Percentiles rank a stretch among this genome's conserved stretches.
phyloP scores from a whole-genome alignment of 23 tunicate genomes.

The Trididemnum clinides region DNA sequence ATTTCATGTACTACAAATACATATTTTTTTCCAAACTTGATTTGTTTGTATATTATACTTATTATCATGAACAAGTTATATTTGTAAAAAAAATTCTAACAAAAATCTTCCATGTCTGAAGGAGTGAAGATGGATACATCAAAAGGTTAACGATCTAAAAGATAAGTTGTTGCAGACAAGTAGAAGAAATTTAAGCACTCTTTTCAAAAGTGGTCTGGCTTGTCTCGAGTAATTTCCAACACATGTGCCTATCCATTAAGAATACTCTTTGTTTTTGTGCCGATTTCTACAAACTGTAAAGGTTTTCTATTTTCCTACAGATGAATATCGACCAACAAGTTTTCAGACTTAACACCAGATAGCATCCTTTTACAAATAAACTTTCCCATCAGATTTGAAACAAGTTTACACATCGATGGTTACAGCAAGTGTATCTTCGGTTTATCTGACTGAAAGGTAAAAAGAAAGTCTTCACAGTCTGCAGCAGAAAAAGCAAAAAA shows the following conservation, averaged over 20 bases:
- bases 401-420: too few relatives aligned
- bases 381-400: too few relatives aligned
- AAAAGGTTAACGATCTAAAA: background rate
- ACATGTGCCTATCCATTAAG: background rate
- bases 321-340: background rate
- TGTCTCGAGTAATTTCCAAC: background rate
- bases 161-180: too few relatives aligned
- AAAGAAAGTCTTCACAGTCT: background rate
- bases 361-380: too few relatives aligned
- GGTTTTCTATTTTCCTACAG: background rate
- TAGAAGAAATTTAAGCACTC: background rate
- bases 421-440: background rate
- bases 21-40: too few relatives aligned
- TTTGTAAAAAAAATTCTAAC: too few relatives aligned
- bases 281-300: background rate
- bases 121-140: background rate
- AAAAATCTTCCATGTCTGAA: too few relatives aligned
- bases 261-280: background rate
- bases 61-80: too few relatives aligned
- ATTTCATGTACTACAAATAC: too few relatives aligned
- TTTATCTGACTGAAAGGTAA: background rate
- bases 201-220: background rate
- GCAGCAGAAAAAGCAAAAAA: background rate
- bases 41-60: too few relatives aligned
- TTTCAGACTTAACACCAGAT: too few relatives aligned